Percentiles rank a stretch among this genome's conserved stretches.
These are phyloP conservation scores for Bombus pyrosoma DNA, from an alignment of 1,140 invertebrate species.

Conservation along the genomic window DNA sequence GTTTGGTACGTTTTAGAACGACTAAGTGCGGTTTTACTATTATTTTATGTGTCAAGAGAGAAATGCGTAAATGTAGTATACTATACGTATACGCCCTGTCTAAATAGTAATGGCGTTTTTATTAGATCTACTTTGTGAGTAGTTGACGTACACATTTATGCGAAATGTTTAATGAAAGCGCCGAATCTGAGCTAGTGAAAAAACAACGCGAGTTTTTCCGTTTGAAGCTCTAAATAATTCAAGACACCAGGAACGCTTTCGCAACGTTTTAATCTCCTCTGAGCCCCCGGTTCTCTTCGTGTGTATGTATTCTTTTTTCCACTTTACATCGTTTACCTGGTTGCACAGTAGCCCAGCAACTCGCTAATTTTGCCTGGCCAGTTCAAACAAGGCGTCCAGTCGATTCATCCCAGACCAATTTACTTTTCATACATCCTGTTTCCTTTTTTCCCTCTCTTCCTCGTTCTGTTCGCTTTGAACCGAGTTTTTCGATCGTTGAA, in stretches of 20 bases:
- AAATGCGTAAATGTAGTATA: no score
- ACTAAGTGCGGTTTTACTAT: no score
- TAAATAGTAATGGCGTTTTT: no score
- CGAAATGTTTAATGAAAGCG: no score
- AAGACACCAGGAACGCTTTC: neutral
- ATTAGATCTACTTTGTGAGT: no score
- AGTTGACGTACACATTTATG: no score
- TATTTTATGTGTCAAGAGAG: no score
- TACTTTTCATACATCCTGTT: constrained; percentile 1
- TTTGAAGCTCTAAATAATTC: neutral
- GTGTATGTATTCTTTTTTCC: neutral
- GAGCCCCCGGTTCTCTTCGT: neutral
- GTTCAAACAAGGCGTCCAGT: constrained; percentile 4
- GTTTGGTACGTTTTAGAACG: neutral
- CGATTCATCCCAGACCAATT: neutral
- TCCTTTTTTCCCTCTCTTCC: neutral
- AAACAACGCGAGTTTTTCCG: neutral
- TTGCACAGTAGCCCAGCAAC: neutral
- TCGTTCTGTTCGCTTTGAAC: neutral
- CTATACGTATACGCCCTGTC: no score
- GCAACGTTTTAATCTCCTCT: neutral
- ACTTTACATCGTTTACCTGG: neutral
- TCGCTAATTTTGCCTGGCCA: neutral
- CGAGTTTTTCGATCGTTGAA: neutral
- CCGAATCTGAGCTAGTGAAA: neutral